These are phyloP conservation scores for Homarus gammarus DNA, from an alignment of 2,888 invertebrate species.

Conservation along the genomic window DNA sequence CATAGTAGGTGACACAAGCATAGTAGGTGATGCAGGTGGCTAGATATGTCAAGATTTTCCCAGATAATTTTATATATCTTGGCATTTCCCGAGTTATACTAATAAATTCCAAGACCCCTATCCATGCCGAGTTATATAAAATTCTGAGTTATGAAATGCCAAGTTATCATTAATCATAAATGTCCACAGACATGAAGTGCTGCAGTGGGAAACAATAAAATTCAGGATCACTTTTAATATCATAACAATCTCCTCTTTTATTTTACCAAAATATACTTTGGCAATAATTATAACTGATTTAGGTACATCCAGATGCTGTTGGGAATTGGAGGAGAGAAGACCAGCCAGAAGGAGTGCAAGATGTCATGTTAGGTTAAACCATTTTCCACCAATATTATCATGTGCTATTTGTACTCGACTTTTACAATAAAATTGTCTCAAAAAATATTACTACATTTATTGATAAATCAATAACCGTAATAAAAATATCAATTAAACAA, in stretches of 20 bases:
- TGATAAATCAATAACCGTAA: conserved; percentile 9
- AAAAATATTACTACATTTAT: conserved; percentile 8
- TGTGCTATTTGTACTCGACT: conserved; percentile 30
- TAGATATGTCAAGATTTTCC: too few relatives aligned
- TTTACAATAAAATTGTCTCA: conserved; percentile 1
- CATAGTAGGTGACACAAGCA: too few relatives aligned
- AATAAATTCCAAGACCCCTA: too few relatives aligned
- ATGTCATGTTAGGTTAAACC: neutral
- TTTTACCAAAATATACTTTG: conserved; percentile 15
- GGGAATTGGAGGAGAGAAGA: neutral
- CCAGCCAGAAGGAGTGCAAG: neutral
- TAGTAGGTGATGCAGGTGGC: too few relatives aligned
- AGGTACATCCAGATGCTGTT: neutral
- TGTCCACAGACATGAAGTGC: too few relatives aligned
- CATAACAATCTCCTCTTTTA: neutral
- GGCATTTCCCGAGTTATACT: too few relatives aligned
- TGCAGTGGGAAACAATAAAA: too few relatives aligned
- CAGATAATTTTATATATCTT: too few relatives aligned
- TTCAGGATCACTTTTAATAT: too few relatives aligned
- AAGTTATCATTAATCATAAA: too few relatives aligned
- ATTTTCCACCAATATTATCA: neutral
- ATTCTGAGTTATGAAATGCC: too few relatives aligned
- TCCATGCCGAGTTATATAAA: too few relatives aligned
- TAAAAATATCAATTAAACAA: conserved; percentile 17
- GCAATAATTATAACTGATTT: neutral